These are phyloP conservation scores for Troilus luridus DNA, from an alignment of 2,888 invertebrate species.

Conservation along the genomic window DNA sequence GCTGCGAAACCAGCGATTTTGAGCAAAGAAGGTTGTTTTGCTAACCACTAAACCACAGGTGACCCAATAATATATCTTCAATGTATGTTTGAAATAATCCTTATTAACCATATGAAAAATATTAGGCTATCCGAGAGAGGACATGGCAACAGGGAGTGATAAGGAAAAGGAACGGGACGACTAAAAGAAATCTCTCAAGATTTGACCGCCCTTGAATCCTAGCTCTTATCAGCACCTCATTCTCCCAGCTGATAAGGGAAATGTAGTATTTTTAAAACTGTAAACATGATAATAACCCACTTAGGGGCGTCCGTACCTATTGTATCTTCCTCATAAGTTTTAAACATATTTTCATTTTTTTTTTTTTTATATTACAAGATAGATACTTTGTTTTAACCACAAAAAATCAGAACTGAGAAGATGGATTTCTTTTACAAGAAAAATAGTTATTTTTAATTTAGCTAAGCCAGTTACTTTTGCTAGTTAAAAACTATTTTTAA, in stretches of 20 bases:
- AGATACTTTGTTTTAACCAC: neutral
- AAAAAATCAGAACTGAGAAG: neutral
- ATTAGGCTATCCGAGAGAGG: neutral
- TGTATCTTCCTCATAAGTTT: neutral
- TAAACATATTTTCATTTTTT: neutral
- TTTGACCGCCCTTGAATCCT: slow-evolving; percentile 55
- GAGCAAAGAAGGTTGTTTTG: too few species aligned
- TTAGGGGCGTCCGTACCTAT: slow-evolving; percentile 15
- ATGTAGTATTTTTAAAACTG: slow-evolving; percentile 51
- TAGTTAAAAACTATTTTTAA: too few species aligned
- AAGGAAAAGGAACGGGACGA: neutral
- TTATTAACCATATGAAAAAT: neutral
- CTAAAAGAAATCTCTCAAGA: neutral
- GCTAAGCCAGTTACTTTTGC: too few species aligned
- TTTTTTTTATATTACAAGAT: neutral
- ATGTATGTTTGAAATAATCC: neutral
- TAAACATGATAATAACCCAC: slow-evolving; percentile 57
- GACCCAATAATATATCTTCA: too few species aligned
- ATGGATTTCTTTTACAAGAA: neutral
- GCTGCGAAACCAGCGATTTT: too few species aligned
- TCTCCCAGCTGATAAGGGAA: slow-evolving; percentile 47
- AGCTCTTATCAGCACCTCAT: slow-evolving; percentile 28
- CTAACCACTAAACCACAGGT: too few species aligned
- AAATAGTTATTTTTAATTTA: neutral
- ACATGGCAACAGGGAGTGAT: neutral